Evolutionary conservation across 2,888 invertebrate genomes (phyloP).

Genomic region (Tachina lurida): DNA sequence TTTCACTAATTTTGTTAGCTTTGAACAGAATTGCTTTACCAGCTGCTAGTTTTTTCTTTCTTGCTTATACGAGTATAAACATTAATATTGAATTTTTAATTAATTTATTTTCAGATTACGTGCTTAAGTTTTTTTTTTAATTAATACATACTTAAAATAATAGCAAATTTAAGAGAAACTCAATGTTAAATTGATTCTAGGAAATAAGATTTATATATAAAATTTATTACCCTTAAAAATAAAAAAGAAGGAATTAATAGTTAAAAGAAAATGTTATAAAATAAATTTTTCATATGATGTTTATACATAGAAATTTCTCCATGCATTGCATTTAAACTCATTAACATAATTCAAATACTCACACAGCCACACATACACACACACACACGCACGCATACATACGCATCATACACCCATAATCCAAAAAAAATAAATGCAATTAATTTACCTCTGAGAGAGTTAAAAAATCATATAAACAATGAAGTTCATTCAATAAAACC

Average conservation of each 20-base stretch:
- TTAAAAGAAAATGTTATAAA: background rate
- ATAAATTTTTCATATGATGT: too few species aligned
- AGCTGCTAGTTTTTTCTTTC: background rate
- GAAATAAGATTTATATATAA: background rate
- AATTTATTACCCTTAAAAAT: background rate
- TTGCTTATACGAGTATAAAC: background rate
- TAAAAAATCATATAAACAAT: background rate
- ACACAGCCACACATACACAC: too few species aligned
- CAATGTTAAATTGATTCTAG: background rate
- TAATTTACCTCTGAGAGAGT: background rate
- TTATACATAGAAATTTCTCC: background rate
- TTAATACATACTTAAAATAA: background rate
- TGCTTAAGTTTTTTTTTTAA: background rate
- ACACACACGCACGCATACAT: too few species aligned
- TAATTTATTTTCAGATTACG: background rate
- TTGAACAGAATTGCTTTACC: background rate
- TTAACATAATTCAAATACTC: too few species aligned
- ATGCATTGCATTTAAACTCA: background rate
- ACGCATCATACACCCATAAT: too few species aligned
- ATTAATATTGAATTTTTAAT: constrained; percentile 3
- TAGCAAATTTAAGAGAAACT: background rate
- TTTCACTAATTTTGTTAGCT: background rate
- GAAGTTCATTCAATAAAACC: background rate
- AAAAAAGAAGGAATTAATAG: background rate
- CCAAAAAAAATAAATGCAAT: background rate